Evolutionary conservation across 2,113 vertebrate genomes (phyloP).

Genomic region (Smithornis capensis): DNA sequence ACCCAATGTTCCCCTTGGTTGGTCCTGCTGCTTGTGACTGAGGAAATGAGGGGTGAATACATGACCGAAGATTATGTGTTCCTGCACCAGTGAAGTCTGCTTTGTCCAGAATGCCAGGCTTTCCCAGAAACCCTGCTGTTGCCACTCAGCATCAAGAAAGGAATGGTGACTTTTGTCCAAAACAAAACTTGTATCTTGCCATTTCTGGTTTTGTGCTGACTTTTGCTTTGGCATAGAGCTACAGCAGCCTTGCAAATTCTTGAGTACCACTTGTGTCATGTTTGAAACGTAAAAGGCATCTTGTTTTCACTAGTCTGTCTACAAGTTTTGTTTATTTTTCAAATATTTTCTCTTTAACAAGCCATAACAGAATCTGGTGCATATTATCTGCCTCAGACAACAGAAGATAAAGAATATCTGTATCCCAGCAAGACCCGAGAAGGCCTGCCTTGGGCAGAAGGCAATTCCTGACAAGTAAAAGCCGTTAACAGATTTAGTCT

Average conservation of each 20-base stretch:
- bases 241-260: neutral
- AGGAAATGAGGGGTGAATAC: neutral
- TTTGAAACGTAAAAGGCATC: neutral
- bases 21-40: neutral
- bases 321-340: constrained; percentile 27
- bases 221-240: neutral
- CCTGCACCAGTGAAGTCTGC: neutral
- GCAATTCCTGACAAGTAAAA: constrained; percentile 1
- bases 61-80: neutral
- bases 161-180: neutral
- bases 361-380: neutral
- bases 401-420: neutral
- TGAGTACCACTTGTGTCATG: neutral
- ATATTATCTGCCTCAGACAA: neutral
- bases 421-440: neutral
- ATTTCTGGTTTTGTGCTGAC: neutral
- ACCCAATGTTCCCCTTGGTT: neutral
- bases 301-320: constrained; percentile 19
- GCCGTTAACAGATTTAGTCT: constrained; percentile 1
- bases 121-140: neutral
- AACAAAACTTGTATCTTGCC: neutral
- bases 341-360: constrained; percentile 50
- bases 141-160: neutral
- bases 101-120: neutral
- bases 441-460: constrained; percentile 7